A percentile compares a stretch with the other conserved stretches of the same genome.
Evolutionary conservation across 2,113 vertebrate species (phyloP).

Genomic region (Onychorhynchus coronatus): DNA sequence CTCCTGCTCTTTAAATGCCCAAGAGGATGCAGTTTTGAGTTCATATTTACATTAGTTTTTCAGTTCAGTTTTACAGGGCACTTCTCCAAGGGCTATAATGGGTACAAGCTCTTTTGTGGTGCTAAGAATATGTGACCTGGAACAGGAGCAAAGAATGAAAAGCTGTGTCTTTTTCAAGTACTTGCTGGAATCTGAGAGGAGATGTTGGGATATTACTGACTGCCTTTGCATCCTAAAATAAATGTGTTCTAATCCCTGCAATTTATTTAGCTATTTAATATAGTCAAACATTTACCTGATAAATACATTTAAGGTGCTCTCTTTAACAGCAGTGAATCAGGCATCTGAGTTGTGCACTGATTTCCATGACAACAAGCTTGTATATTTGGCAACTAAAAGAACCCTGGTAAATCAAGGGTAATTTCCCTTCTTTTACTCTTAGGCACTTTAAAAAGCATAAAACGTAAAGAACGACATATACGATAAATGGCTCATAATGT

Average conservation of each 20-base stretch:
- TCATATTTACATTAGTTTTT: neutral
- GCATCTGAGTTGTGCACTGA: neutral
- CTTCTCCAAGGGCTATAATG: neutral
- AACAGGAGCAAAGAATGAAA: neutral
- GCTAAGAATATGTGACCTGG: neutral
- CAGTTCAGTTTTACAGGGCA: neutral
- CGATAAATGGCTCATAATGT: neutral
- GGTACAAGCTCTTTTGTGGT: neutral
- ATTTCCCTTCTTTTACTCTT: neutral
- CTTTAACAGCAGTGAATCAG: conserved; percentile 24
- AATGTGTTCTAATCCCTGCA: neutral
- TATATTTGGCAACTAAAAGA: conserved; percentile 12
- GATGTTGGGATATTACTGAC: neutral
- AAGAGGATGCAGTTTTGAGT: neutral
- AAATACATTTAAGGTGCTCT: neutral
- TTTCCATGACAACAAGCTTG: conserved; percentile 33
- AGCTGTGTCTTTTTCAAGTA: neutral
- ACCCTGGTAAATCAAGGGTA: neutral
- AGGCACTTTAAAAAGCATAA: neutral
- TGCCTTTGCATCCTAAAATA: neutral
- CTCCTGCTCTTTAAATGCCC: neutral
- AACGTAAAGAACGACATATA: conserved; percentile 9
- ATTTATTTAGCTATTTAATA: conserved; percentile 26
- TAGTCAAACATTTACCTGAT: neutral
- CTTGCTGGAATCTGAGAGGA: neutral